Evolutionary conservation across 2,113 vertebrate species (phyloP).

Genomic region (Lathamus discolor): DNA sequence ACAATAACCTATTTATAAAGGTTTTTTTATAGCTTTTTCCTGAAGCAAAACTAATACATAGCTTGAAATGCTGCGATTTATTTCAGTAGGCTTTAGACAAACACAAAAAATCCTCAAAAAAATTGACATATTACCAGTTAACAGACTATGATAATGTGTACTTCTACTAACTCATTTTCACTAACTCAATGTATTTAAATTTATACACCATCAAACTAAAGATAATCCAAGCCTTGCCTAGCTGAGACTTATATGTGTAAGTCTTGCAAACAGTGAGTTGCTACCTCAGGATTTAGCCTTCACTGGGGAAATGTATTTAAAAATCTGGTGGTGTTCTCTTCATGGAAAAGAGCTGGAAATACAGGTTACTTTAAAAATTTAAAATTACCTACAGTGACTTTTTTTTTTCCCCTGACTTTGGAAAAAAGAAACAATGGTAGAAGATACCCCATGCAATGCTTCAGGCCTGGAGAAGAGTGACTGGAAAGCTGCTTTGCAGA

Average conservation of each 20-base stretch:
- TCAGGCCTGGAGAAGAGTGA: not conserved
- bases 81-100: not conserved
- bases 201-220: not conserved
- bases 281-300: not conserved
- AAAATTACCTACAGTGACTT: accelerated
- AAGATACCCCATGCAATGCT: not conserved
- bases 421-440: not conserved
- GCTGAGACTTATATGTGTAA: not conserved
- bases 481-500: not conserved
- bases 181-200: not conserved
- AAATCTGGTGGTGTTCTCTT: not conserved
- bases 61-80: not conserved
- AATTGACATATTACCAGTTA: not conserved
- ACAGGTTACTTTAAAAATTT: not conserved
- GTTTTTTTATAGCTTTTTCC: not conserved
- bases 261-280: not conserved
- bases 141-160: not conserved
- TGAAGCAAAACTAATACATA: not conserved
- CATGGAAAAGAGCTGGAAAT: not conserved
- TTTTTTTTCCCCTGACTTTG: not conserved
- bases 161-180: not conserved
- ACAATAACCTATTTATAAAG: not conserved
- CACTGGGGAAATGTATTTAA: not conserved
- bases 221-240: not conserved
- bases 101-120: not conserved